Conservation (phyloP, 2,888 invertebrate genomes). For the Pherbina coryleti region DNA sequence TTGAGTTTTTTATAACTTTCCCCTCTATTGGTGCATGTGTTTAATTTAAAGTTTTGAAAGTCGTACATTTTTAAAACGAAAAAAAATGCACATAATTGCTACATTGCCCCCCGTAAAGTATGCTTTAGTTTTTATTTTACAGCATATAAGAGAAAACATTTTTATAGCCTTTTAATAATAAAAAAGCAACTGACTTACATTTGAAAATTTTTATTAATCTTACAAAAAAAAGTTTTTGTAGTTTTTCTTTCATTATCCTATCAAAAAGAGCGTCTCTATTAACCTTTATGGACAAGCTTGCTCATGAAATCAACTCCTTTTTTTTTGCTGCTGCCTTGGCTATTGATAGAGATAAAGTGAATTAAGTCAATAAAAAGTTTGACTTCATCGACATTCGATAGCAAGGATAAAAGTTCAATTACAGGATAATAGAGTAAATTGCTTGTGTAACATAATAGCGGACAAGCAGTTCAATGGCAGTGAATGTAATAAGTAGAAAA, state of each 20-base stretch:
- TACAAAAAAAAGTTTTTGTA: background rate
- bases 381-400: slow-evolving; percentile 33
- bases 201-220: background rate
- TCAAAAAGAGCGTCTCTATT: background rate
- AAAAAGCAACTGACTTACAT: no score
- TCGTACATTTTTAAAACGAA: slow-evolving; percentile 18
- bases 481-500: background rate
- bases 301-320: background rate
- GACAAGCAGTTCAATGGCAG: background rate
- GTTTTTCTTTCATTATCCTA: background rate
- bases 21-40: slow-evolving; percentile 36
- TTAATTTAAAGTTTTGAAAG: slow-evolving; percentile 32
- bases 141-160: no score
- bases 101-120: no score
- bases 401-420: slow-evolving; percentile 18
- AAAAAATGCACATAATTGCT: background rate
- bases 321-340: background rate
- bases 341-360: slow-evolving; percentile 7
- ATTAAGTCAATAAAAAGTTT: slow-evolving; percentile 31
- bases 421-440: slow-evolving; percentile 33
- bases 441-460: background rate
- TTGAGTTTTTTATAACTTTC: slow-evolving; percentile 40
- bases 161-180: no score
- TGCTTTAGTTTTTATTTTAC: no score
- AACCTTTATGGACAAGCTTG: background rate